These are phyloP conservation scores for Lissocephala sabroskyi DNA, from an alignment of 2,888 invertebrate genomes.

Conservation along the genomic window DNA sequence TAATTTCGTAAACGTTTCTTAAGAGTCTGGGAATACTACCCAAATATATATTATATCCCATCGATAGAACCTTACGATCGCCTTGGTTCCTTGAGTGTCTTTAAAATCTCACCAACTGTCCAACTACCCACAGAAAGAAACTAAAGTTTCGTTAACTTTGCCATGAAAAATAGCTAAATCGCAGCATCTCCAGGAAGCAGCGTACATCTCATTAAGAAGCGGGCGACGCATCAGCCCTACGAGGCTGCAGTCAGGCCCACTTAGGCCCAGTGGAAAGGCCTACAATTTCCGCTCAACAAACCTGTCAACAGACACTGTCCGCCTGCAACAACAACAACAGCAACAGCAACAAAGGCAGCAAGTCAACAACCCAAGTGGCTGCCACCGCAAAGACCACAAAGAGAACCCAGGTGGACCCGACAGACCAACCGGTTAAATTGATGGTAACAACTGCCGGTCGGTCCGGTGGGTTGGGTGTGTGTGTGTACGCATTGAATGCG, in stretches of 20 bases:
- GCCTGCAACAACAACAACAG: not conserved
- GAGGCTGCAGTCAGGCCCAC: too few species aligned
- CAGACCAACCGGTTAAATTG: not conserved
- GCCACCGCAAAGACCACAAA: not conserved
- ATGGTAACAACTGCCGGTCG: too few species aligned
- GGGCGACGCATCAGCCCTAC: not conserved
- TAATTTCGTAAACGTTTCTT: too few species aligned
- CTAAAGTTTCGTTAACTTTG: not conserved
- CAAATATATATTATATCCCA: too few species aligned
- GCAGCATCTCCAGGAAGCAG: not conserved
- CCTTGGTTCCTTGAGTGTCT: too few species aligned
- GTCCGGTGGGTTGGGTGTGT: constrained; percentile 3
- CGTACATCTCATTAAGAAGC: not conserved
- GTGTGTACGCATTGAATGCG: constrained; percentile 23
- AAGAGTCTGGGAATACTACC: too few species aligned
- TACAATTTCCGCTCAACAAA: constrained; percentile 1
- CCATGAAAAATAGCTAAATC: not conserved
- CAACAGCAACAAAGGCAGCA: not conserved
- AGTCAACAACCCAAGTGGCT: constrained; percentile 4
- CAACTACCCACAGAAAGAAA: not conserved
- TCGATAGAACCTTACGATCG: too few species aligned
- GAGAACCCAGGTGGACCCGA: constrained; percentile 2
- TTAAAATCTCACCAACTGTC: too few species aligned
- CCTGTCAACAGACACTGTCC: constrained; percentile 1
- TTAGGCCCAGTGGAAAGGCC: not conserved